Evolutionary conservation across 1,140 invertebrate species (phyloP), one percentile per base, ranked within the genome.

Genomic region (Liolophura sinensis): DNA sequence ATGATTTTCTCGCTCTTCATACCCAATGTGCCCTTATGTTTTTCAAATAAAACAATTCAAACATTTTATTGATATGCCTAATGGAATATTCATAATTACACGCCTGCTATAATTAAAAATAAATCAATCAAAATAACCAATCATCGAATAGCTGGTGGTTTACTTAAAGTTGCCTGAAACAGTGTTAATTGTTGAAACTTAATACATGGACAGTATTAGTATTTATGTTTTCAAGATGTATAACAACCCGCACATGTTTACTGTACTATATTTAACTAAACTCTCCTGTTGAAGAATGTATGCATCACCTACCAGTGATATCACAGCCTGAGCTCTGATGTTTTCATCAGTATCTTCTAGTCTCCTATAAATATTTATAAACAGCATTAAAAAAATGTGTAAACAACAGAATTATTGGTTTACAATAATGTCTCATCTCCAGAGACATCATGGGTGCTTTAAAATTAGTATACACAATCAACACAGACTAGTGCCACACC

Each of bases 1-100:
- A 79, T 76, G 15, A 81, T 74, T 63, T 78, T 79, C 58, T 79
- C 75, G 66, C 73, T 81, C 71, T 79, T 82, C 74, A 82, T 78
- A 55, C 80, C 81, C 14, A 84, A 72, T 51, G 80, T 82, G 24
- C 82, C 82, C 82, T 84, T 59, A n/a, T n/a, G n/a, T n/a, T n/a
- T n/a, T n/a, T n/a, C n/a, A n/a, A 5, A 70, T 40, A 55, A 47
- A 14, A n/a, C n/a, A n/a, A 15, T 51, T 15, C 49, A 51, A 14
- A 51, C n/a, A n/a, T n/a, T 51, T 15, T 15, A 51, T 15, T n/a
- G 14, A 51, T 51, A n/a, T 14, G n/a, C 49, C 49, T 15, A 51
- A 51, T 51, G 49, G 49, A 14, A 51, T 51, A 15, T n/a, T 15
- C n/a, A 15, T 14, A 51, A 51, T 51, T 51, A 14, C 49, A 15